phyloP scores from a whole-genome alignment of 2,888 invertebrate species.

The Dermolepida albohirtum region DNA sequence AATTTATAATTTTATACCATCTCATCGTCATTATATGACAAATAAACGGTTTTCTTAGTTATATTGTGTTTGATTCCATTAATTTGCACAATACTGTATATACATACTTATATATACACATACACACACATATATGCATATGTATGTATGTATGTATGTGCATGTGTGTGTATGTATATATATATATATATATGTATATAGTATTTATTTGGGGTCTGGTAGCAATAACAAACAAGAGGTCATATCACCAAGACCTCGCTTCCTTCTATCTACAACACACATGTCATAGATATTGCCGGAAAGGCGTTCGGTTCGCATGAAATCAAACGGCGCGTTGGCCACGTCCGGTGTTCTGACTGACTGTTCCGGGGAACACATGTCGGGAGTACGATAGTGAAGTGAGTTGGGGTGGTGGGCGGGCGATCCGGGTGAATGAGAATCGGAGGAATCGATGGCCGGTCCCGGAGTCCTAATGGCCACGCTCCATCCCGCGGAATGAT shows the following conservation, averaged over 20 bases:
- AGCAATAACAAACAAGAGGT: too few species aligned
- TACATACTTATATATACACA: too few species aligned
- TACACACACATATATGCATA: too few species aligned
- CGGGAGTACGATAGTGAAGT: conserved; percentile 29
- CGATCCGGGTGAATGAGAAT: conserved; percentile 45
- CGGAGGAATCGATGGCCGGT: conserved; percentile 55
- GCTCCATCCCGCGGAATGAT: conserved; percentile 60
- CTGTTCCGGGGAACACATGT: conserved; percentile 56
- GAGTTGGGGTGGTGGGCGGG: background rate
- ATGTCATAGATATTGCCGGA: conserved; percentile 54
- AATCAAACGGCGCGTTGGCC: conserved; percentile 53
- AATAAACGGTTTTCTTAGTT: too few species aligned
- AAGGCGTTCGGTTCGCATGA: conserved; percentile 53
- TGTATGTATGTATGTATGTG: background rate
- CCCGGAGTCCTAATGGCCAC: conserved; percentile 60
- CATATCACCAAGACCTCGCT: conserved; percentile 7
- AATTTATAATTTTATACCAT: too few species aligned
- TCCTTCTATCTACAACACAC: conserved; percentile 36
- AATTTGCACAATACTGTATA: too few species aligned
- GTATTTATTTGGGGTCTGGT: conserved; percentile 29
- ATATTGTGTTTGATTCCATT: too few species aligned
- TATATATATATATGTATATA: background rate
- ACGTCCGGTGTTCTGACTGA: conserved; percentile 56
- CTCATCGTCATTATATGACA: too few species aligned
- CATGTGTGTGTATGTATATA: too few species aligned